These are phyloP conservation scores for Harpalus rubripes DNA, from an alignment of 2,888 invertebrate species.

Conservation along the genomic window DNA sequence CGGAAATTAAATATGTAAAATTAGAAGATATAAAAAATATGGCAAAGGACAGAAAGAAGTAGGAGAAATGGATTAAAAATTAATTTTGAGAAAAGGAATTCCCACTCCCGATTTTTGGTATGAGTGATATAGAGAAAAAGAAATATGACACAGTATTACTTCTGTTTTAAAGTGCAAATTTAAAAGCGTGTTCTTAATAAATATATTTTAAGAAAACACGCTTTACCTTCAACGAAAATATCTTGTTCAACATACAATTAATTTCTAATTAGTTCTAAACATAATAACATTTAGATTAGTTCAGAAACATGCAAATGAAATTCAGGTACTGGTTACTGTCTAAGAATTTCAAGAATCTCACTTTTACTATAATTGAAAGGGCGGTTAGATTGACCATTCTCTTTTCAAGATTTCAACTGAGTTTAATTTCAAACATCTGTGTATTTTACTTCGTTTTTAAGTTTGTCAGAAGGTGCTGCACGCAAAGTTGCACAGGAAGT, in stretches of 20 bases:
- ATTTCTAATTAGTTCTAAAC: constrained; percentile 19
- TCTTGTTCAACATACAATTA: constrained; percentile 20
- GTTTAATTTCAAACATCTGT: background rate
- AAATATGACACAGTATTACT: too few species aligned
- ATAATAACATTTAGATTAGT: constrained; percentile 22
- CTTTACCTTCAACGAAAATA: background rate
- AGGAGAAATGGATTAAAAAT: too few species aligned
- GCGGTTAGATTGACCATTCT: constrained; percentile 16
- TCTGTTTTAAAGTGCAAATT: background rate
- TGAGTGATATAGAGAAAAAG: too few species aligned
- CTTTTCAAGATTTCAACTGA: constrained; percentile 34
- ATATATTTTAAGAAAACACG: background rate
- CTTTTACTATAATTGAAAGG: constrained; percentile 53
- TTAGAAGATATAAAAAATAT: too few species aligned
- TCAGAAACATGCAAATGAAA: constrained; percentile 27
- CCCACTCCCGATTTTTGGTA: too few species aligned
- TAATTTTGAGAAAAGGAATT: too few species aligned
- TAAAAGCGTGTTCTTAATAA: too few species aligned
- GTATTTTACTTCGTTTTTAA: background rate
- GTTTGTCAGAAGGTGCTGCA: too few species aligned
- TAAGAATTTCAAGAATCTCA: constrained; percentile 42
- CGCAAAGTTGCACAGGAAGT: too few species aligned
- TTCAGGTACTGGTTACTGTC: constrained; percentile 24
- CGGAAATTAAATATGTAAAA: too few species aligned
- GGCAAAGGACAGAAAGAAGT: too few species aligned